Base-by-base conservation (phyloP, 1,140 invertebrate genomes). In the Mylabris phalerata region DNA sequence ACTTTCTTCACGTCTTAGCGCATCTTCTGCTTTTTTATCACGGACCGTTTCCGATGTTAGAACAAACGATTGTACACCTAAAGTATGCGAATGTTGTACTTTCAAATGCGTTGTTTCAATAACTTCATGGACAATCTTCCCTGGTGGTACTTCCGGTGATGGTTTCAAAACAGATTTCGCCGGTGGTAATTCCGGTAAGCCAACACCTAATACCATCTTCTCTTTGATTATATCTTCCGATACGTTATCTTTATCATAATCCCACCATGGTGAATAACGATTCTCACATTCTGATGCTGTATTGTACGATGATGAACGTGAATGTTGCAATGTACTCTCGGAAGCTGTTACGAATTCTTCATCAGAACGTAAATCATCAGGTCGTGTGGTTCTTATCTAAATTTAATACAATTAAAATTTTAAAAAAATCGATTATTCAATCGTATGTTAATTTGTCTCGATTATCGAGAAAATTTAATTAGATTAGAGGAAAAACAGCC, bases 281-380 rank as follows among this genome's bases (percentile, higher is more conserved):
- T 75, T 73, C 49, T 84, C 83, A 54, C 78, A 82, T 59, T 85
- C 84, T 9, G 82, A 85, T 1, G 82, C 82, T 3, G 83, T 84
- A 49, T 84, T 80, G 64, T 84, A 85, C 0, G 82, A 83, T 38
- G 83, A 85, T 11, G 82, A 84, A 43, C 82, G 70, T 5, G 83
- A 85, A 59, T 82, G 79, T 24, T 81, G 79, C 25, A 82, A 79
- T 6, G 84, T 84, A 59, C 82, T 82, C 63, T 87, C 84, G 1
- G 84, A 85, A n/a, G 84, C 84, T 4, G 84, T 86, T 26, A 79
- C 66, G 74, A 84, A 87, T 62, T 85, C 84, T 48, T 85, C 84
- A 50, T 79, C 75, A 51, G 75, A 78, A 61, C 69, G 69, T 5
- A 69, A 38, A 51, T 73, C 69, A 40, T 71, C 62, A 19, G 66